Conservation (phyloP, 2,113 vertebrate species). For the Irena cyanogastra region DNA sequence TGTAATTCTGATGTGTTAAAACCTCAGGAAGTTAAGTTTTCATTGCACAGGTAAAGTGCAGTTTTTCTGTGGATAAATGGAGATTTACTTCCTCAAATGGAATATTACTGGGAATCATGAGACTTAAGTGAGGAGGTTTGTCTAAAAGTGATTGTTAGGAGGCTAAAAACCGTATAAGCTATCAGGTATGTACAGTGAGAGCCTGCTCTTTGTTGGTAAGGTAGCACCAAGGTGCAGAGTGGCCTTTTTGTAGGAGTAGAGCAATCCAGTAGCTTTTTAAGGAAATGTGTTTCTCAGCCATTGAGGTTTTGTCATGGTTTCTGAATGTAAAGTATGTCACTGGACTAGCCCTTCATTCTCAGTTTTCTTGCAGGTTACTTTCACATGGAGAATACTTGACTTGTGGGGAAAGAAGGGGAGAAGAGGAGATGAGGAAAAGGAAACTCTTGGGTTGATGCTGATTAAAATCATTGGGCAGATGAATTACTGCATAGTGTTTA, state of each 20-base stretch:
- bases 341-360: not conserved
- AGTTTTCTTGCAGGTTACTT: conserved; percentile 26
- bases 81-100: not conserved
- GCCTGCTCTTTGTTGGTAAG: not conserved
- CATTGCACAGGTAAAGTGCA: not conserved
- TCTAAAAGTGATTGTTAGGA: not conserved
- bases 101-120: not conserved
- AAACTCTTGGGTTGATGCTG: not conserved
- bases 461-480: not conserved
- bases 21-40: not conserved
- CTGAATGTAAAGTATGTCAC: not conserved
- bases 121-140: not conserved
- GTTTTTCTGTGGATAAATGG: not conserved
- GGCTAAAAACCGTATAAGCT: not conserved
- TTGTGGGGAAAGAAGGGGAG: not conserved
- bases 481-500: conserved; percentile 4
- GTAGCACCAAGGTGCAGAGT: not conserved
- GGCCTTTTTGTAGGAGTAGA: not conserved
- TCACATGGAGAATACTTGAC: not conserved
- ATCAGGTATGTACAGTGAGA: not conserved
- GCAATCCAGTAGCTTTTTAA: not conserved
- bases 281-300: not conserved
- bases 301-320: not conserved
- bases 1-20: not conserved
- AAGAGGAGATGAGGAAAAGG: conserved; percentile 27